Percentiles rank a stretch among this genome's conserved stretches.
Conservation (phyloP, 2,888 invertebrate species). For the Metellina segmentata region DNA sequence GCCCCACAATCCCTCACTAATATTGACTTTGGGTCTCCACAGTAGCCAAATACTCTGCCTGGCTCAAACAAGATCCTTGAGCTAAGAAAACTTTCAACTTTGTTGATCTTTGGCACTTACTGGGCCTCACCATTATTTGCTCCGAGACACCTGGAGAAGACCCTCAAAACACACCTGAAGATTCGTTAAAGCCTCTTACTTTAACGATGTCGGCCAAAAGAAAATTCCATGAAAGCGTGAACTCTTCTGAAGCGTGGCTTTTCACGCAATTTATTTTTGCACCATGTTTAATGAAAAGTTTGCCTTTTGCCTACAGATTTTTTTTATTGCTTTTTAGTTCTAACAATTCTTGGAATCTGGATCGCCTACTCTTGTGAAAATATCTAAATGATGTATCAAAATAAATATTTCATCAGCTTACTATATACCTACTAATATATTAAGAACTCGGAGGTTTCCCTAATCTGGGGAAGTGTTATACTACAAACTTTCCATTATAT, state of each 20-base stretch:
- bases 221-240: neutral
- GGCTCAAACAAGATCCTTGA: constrained; percentile 54
- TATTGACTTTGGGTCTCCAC: neutral
- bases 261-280: neutral
- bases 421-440: too few species aligned
- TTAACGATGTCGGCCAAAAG: neutral
- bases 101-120: constrained; percentile 60
- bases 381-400: neutral
- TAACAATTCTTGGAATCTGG: neutral
- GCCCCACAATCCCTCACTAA: neutral
- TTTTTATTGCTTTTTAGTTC: neutral
- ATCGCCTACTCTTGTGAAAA: neutral
- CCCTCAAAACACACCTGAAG: neutral
- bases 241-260: neutral
- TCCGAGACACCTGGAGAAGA: constrained; percentile 40
- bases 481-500: too few species aligned
- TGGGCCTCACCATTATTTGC: constrained; percentile 38
- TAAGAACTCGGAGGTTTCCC: too few species aligned
- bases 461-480: too few species aligned
- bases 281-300: neutral
- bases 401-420: neutral
- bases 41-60: constrained; percentile 44
- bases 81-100: constrained; percentile 41
- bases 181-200: neutral
- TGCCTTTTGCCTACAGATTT: neutral